phyloP scores from a whole-genome alignment of 2,797 vertebrate species.

The Rhinichthys osculus region DNA sequence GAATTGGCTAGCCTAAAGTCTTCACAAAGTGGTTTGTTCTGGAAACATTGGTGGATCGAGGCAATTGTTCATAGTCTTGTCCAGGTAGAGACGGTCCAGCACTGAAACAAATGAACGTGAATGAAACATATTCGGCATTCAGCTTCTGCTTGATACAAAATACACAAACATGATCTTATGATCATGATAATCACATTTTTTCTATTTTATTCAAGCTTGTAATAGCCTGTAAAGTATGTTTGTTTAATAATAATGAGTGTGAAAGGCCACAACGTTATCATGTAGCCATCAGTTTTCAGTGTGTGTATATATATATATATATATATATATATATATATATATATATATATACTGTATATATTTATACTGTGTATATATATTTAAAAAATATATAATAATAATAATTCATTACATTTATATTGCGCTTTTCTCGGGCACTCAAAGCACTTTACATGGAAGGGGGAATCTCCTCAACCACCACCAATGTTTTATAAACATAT shows the following conservation, averaged over 20 bases:
- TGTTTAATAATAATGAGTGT: conserved; percentile 17
- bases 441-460: too few species aligned
- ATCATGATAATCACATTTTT: background rate
- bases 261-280: background rate
- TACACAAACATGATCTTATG: background rate
- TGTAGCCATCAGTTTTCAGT: background rate
- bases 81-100: conserved; percentile 71
- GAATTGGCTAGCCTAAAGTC: conserved; percentile 82
- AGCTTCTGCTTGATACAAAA: background rate
- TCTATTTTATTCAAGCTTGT: background rate
- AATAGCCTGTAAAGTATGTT: background rate
- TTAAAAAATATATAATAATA: too few species aligned
- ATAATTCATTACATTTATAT: too few species aligned
- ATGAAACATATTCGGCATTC: background rate
- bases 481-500: too few species aligned
- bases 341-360: too few species aligned
- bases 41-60: conserved; percentile 76
- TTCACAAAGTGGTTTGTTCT: conserved; percentile 84
- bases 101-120: conserved; percentile 41
- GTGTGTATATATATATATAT: too few species aligned
- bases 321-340: too few species aligned
- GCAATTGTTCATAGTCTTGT: conserved; percentile 84
- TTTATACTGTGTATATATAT: too few species aligned
- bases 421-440: too few species aligned
- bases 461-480: too few species aligned